A percentile compares a stretch with the other conserved stretches of the same genome.
phyloP scores from a whole-genome alignment of 1,140 invertebrate species.

The Leptopilina clavipes region DNA sequence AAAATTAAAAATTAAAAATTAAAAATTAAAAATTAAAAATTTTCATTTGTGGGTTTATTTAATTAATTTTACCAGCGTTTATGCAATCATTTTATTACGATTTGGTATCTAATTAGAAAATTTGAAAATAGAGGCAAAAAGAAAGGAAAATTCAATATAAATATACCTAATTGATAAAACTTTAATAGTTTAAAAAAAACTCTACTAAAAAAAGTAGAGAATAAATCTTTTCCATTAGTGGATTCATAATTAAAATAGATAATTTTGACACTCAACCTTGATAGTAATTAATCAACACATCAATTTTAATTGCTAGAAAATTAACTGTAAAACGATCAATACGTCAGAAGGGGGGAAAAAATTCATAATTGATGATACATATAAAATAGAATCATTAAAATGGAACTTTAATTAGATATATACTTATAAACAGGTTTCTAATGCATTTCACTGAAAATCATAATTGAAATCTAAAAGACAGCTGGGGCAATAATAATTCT shows the following conservation, averaged over 20 bases:
- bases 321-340: conserved; percentile 16
- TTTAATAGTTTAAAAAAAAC: too few species aligned
- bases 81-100: too few species aligned
- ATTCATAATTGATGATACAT: background rate
- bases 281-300: conserved; percentile 17
- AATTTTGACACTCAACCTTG: conserved; percentile 15
- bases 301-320: conserved; percentile 17
- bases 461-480: background rate
- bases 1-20: too few species aligned
- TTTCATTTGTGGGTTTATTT: too few species aligned
- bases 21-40: too few species aligned
- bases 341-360: background rate
- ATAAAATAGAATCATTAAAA: conserved; percentile 2
- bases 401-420: conserved; percentile 3
- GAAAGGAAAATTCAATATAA: too few species aligned
- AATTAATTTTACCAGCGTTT: too few species aligned
- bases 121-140: too few species aligned
- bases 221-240: background rate
- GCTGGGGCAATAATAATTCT: too few species aligned
- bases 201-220: background rate
- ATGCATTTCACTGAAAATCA: background rate
- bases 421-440: background rate
- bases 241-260: conserved; percentile 9
- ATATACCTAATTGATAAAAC: background rate
- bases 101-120: too few species aligned